Percentiles rank a stretch among this genome's conserved stretches.
These are phyloP conservation scores for Alauda arvensis DNA, from an alignment of 2,797 vertebrate species.

Conservation along the genomic window DNA sequence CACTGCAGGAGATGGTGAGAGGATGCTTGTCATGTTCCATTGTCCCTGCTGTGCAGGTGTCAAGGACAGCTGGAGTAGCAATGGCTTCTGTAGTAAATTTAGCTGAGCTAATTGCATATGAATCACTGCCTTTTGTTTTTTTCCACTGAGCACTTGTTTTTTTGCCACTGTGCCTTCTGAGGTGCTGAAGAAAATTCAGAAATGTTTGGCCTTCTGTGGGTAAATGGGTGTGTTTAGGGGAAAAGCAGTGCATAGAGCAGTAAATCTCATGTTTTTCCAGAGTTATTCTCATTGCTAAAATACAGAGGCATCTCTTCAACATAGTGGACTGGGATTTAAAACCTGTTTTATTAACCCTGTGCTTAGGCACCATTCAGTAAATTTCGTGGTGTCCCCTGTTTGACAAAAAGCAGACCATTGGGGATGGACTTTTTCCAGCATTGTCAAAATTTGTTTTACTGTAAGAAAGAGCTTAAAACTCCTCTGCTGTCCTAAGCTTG, in stretches of 20 bases:
- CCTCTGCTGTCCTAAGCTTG: neutral
- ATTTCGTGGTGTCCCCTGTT: neutral
- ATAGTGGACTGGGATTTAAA: neutral
- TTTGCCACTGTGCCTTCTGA: conserved; percentile 4
- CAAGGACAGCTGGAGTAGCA: conserved; percentile 50
- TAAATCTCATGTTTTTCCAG: neutral
- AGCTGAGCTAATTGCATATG: conserved; percentile 38
- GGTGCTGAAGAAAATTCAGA: neutral
- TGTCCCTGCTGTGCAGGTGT: conserved; percentile 50
- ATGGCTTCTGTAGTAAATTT: conserved; percentile 34
- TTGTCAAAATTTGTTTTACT: neutral
- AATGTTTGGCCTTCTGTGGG: neutral
- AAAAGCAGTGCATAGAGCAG: neutral
- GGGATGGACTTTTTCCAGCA: neutral
- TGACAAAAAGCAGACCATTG: neutral
- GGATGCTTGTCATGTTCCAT: conserved; percentile 38
- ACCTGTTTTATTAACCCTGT: neutral
- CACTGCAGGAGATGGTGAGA: neutral
- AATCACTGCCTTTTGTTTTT: conserved; percentile 46
- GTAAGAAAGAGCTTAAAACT: neutral
- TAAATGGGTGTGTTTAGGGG: neutral
- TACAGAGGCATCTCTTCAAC: neutral
- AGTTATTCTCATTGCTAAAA: neutral
- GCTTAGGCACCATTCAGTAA: neutral
- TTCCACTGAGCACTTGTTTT: neutral